A percentile compares a stretch with the other conserved stretches of the same genome.
Evolutionary conservation across 2,888 invertebrate species (phyloP).

Genomic region (Bellardia pandia): DNA sequence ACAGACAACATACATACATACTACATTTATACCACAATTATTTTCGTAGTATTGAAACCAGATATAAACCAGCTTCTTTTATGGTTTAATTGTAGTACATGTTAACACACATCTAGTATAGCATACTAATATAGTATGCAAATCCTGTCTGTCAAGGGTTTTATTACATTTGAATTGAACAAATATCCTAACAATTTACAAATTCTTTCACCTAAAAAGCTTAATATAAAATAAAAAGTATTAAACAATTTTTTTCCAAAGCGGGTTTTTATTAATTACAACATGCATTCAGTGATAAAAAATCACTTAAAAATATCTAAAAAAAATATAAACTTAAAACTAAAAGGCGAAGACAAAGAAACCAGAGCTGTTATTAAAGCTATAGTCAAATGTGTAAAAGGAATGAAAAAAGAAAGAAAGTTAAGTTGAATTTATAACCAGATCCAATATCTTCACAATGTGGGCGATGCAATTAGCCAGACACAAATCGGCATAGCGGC

Average conservation of each 20-base stretch:
- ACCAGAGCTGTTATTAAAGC: constrained; percentile 15
- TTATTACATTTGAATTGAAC: no score
- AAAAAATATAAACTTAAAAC: constrained; percentile 32
- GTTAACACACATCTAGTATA: no score
- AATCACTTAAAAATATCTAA: background rate
- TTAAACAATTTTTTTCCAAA: constrained; percentile 36
- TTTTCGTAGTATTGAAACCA: no score
- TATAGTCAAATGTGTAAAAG: constrained; percentile 8
- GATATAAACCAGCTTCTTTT: no score
- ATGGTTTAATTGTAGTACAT: no score
- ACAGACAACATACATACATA: no score
- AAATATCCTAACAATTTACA: background rate
- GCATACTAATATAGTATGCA: no score
- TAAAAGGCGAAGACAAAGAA: background rate
- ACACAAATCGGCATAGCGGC: constrained; percentile 80
- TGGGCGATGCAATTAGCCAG: constrained; percentile 79
- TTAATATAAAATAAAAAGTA: background rate
- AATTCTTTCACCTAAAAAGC: background rate
- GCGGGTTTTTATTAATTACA: constrained; percentile 44
- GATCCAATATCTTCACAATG: constrained; percentile 79
- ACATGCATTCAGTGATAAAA: constrained; percentile 38
- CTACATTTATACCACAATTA: no score
- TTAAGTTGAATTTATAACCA: constrained; percentile 71
- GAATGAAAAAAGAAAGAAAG: constrained; percentile 21
- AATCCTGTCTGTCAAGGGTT: no score